Conservation (phyloP, 2,797 vertebrate species). For the Melanotaenia pygmaea region DNA sequence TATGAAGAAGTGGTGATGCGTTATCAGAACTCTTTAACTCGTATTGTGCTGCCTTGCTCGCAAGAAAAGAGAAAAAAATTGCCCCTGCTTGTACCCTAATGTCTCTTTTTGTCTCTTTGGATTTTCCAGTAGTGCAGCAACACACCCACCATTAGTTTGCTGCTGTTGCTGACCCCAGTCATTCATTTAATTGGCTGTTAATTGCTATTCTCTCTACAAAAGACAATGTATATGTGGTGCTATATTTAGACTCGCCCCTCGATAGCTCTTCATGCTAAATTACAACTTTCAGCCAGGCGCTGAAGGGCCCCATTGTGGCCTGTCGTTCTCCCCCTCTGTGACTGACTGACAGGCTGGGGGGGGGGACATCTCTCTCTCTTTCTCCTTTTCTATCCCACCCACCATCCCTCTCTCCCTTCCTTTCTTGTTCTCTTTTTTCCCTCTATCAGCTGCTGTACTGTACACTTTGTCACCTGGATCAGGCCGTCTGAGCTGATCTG, state of each 20-base stretch:
- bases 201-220: conserved; percentile 83
- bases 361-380: conserved; percentile 56
- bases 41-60: conserved; percentile 67
- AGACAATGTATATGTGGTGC: conserved; percentile 80
- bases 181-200: conserved; percentile 86
- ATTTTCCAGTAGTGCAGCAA: conserved; percentile 72
- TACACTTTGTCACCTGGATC: conserved; percentile 71
- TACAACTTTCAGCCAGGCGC: conserved; percentile 82
- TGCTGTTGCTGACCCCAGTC: conserved; percentile 80
- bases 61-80: conserved; percentile 63
- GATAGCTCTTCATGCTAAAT: conserved; percentile 84
- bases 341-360: conserved; percentile 81
- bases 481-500: conserved; percentile 46
- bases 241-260: conserved; percentile 82
- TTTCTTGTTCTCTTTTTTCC: conserved; percentile 39
- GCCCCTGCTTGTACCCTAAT: conserved; percentile 47
- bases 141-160: conserved; percentile 79
- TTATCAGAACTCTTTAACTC: conserved; percentile 68
- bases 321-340: conserved; percentile 82
- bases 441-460: conserved; percentile 63
- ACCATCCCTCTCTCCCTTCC: conserved; percentile 43
- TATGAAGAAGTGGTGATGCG: conserved; percentile 55
- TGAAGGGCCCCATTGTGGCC: conserved; percentile 85
- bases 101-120: conserved; percentile 70
- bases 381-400: conserved; percentile 34